These are phyloP conservation scores for Scleropages formosus DNA, from an alignment of 2,797 vertebrate species.

Conservation along the genomic window DNA sequence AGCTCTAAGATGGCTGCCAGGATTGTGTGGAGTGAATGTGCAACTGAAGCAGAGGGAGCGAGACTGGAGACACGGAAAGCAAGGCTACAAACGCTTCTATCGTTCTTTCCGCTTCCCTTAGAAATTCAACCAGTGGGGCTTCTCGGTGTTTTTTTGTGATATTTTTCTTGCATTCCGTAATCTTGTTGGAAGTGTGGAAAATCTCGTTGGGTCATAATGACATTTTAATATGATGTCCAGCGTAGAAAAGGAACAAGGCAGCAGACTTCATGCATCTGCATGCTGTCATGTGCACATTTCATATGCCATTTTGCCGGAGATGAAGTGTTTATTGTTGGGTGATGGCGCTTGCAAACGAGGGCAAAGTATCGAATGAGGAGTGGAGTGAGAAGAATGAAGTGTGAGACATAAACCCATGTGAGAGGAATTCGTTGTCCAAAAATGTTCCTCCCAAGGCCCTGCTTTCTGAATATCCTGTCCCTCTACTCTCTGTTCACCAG, in stretches of 20 bases:
- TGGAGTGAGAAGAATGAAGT: too few relatives aligned
- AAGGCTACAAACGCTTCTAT: neutral
- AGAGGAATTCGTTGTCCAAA: neutral
- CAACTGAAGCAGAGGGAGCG: conserved; percentile 43
- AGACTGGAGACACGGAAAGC: conserved; percentile 4
- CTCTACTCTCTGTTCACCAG: conserved; percentile 56
- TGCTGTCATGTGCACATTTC: neutral
- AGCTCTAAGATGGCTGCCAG: conserved; percentile 83
- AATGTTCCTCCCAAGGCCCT: neutral
- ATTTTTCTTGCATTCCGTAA: conserved; percentile 7
- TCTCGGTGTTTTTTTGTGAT: conserved; percentile 10
- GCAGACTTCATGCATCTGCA: neutral
- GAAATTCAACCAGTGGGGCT: neutral
- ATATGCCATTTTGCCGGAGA: too few relatives aligned
- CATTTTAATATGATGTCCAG: neutral
- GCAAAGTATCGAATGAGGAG: too few relatives aligned
- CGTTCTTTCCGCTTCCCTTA: neutral
- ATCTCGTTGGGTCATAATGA: neutral
- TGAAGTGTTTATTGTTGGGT: too few relatives aligned
- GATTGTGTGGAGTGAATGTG: conserved; percentile 66
- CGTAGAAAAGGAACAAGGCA: neutral
- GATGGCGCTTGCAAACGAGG: too few relatives aligned
- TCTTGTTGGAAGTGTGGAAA: conserved; percentile 10
- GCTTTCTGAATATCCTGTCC: neutral
- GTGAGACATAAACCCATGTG: too few relatives aligned